phyloP scores from a whole-genome alignment of 2,797 vertebrate genomes.

The Nothura maculosa region DNA sequence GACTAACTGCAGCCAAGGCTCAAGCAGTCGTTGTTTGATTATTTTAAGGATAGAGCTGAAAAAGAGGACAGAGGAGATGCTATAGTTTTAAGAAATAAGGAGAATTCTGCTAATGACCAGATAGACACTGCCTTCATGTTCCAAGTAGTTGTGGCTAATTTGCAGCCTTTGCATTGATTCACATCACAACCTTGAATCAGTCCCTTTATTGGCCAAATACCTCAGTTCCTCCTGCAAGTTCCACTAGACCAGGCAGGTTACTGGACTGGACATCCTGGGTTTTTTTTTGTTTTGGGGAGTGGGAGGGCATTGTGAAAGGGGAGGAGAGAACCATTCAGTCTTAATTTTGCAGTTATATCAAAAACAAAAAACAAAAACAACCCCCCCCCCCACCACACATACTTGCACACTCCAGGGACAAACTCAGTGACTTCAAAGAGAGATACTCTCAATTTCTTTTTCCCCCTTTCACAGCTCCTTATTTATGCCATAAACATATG shows the following conservation, averaged over 20 bases:
- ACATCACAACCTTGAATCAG: background rate
- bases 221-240: background rate
- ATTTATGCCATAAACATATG: background rate
- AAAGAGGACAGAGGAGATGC: background rate
- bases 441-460: background rate
- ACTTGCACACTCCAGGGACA: background rate
- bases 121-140: background rate
- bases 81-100: background rate
- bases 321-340: too few relatives aligned
- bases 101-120: background rate
- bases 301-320: too few relatives aligned
- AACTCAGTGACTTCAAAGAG: background rate
- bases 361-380: too few relatives aligned
- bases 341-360: too few relatives aligned
- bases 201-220: background rate
- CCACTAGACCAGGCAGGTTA: background rate
- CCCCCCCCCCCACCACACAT: too few relatives aligned
- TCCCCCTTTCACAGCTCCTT: background rate
- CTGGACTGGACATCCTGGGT: background rate
- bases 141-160: background rate
- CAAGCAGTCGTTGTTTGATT: background rate
- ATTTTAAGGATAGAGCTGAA: background rate
- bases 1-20: background rate
- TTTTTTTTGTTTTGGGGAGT: too few relatives aligned
- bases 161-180: background rate